Percentiles rank a stretch among this genome's conserved stretches.
Evolutionary conservation across 2,113 vertebrate genomes (phyloP).

Genomic region (Coptodon bakossiorum): DNA sequence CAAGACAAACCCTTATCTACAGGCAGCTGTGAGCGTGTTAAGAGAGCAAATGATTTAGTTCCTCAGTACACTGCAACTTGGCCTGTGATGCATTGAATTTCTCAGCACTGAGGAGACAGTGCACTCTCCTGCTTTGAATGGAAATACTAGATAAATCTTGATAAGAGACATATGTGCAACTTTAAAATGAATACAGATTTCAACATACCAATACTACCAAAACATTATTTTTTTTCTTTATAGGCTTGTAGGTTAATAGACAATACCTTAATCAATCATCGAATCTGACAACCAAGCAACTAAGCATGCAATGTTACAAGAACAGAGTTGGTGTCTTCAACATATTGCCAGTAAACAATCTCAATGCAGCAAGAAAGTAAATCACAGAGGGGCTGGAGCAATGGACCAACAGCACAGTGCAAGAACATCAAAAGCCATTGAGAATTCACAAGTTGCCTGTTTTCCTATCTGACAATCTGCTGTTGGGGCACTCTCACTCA

Average conservation of each 20-base stretch:
- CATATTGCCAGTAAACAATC: slow-evolving; percentile 11
- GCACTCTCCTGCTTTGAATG: background rate
- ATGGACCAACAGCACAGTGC: slow-evolving; percentile 14
- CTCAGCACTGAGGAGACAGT: background rate
- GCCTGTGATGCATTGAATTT: slow-evolving; percentile 6
- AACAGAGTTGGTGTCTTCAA: background rate
- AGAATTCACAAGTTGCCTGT: slow-evolving; percentile 45
- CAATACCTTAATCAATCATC: background rate
- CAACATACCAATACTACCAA: background rate
- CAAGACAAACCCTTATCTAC: slow-evolving; percentile 62
- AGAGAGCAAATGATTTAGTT: slow-evolving; percentile 51
- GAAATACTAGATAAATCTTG: background rate
- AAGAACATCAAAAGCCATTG: slow-evolving; percentile 18
- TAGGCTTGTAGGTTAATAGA: background rate
- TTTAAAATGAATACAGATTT: background rate
- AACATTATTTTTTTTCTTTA: background rate
- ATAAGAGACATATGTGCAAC: background rate
- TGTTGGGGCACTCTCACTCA: background rate
- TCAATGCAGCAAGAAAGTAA: slow-evolving; percentile 9
- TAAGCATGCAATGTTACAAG: background rate
- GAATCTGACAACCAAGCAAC: background rate
- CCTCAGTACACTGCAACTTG: background rate
- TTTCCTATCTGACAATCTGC: slow-evolving; percentile 37
- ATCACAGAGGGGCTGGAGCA: slow-evolving; percentile 5
- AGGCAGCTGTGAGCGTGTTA: slow-evolving; percentile 45